These are phyloP conservation scores for Paratilapia polleni DNA, from an alignment of 2,113 vertebrate species.

Conservation along the genomic window DNA sequence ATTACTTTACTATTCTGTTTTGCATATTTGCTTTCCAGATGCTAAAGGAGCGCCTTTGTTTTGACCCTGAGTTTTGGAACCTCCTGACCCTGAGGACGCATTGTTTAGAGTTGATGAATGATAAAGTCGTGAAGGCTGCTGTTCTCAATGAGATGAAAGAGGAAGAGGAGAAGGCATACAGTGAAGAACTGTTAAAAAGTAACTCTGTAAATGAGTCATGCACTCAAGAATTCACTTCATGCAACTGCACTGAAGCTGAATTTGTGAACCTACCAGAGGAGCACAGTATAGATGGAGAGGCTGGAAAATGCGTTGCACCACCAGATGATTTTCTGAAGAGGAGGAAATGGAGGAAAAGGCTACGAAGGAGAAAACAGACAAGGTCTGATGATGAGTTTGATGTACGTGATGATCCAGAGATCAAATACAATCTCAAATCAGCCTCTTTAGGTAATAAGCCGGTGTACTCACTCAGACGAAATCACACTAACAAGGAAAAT, in stretches of 20 bases:
- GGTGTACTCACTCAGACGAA: constrained; percentile 67
- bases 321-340: constrained; percentile 31
- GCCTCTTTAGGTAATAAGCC: constrained; percentile 24
- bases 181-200: constrained; percentile 58
- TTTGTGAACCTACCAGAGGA: constrained; percentile 11
- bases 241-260: constrained; percentile 41
- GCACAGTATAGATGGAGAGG: not conserved
- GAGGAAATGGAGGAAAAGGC: constrained; percentile 47
- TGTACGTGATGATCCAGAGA: constrained; percentile 66
- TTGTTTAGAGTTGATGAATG: constrained; percentile 89
- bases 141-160: constrained; percentile 83
- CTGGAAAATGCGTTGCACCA: not conserved
- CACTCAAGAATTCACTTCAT: constrained; percentile 6
- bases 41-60: constrained; percentile 93
- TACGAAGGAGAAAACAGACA: constrained; percentile 12
- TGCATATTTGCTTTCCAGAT: constrained; percentile 73
- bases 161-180: constrained; percentile 73
- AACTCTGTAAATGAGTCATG: constrained; percentile 28
- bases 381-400: constrained; percentile 64
- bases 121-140: constrained; percentile 83
- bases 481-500: constrained; percentile 50
- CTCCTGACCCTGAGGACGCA: constrained; percentile 92
- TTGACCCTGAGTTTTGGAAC: constrained; percentile 99
- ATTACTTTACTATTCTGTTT: not conserved
- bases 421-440: constrained; percentile 63